Base-by-base conservation (phyloP, 2,113 vertebrate genomes). In the Axis porcinus region DNA sequence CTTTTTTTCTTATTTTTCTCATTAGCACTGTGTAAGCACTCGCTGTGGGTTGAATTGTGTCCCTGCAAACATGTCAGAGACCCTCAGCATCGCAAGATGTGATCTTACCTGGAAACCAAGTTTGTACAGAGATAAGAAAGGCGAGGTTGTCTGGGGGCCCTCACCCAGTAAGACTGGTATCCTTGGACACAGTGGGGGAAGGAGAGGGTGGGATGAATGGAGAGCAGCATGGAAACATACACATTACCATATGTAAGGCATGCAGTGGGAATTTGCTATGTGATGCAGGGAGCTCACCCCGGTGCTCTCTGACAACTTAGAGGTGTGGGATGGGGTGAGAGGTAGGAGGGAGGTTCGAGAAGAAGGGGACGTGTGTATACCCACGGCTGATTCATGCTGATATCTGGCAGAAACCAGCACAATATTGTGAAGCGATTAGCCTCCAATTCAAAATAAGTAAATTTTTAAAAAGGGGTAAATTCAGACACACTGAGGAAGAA, bases 311-410 rank as follows among this genome's bases (percentile, higher is more conserved):
- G 67, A 40, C 36, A 74, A 74, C 2, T 3, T 1, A 40, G 36
- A 40, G 33, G 33, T 67, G n/a, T 2, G 67, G 21, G 67, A 3
- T 2, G 11, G 1, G 9, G 8, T 28, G 12, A 62, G 58, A 30
- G 58, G 28, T 2, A 36, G 67, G 36, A 74, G 21, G 36, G 70
- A 43, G 21, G 36, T 23, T 43, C 36, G 7, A 74, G 21, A 74
- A 25, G 40, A 43, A 25, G 21, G 19, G 11, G 36, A 40, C 36
- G 0, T 40, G n/a, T 2, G 0, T 40, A 74, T 23, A 25, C 0
- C 19, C 21, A 74, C 5, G 67, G 67, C 67, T 74, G 36, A 25
- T 3, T 74, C 36, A 40, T 13, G 21, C 21, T 74, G 36, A 23
- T 74, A 6, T 74, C 25, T 40, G 36, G 67, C 67, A 74, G 67